Evolutionary conservation across 2,888 invertebrate species (phyloP), one percentile per base, ranked within the genome.

Genomic region (Pseudococcus jackbeardsleyi): DNA sequence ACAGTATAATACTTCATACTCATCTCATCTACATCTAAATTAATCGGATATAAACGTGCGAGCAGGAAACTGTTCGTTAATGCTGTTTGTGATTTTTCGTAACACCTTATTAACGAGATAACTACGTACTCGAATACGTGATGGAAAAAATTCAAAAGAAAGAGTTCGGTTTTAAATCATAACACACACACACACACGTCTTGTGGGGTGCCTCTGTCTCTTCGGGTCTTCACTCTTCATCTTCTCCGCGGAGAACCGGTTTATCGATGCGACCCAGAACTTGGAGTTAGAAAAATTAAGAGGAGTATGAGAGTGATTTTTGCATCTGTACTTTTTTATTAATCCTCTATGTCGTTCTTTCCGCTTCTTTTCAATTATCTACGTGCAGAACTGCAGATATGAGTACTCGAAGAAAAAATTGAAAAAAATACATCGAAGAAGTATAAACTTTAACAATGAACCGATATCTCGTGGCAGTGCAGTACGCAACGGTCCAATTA

Each of bases 41-140:
- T 72, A 72, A 72, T 72, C 72, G 33, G 33, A 72, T 72, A 72
- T 33, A 72, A 59, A 59, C 59, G n/a, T 19, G 3, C n/a, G 15
- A n/a, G 72, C 72, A 68, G 72, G 72, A 72, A 72, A 72, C 33
- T 33, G 15, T 72, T 72, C 72, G 72, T 72, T 72, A 72, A 26
- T 26, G 8, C 72, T 33, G 17, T 11, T 19, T 59, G 59, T 72
- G 12, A 72, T 72, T 72, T 72, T 19, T 72, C 33, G 39, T 72
- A 72, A 33, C 17, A 33, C 33, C 15, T 72, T 17, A 72, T 72
- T 72, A 72, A 72, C 5, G 19, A 19, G 59, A 19, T 59, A 50
- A 50, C 19, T 7, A 54, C 17, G 17, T 9, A 59, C 6, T 59
- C 59, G 59, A 6, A 7, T 19, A 19, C 19, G 59, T 4, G 59